phyloP scores from a whole-genome alignment of 2,888 invertebrate genomes.

The Piscicola geometra region DNA sequence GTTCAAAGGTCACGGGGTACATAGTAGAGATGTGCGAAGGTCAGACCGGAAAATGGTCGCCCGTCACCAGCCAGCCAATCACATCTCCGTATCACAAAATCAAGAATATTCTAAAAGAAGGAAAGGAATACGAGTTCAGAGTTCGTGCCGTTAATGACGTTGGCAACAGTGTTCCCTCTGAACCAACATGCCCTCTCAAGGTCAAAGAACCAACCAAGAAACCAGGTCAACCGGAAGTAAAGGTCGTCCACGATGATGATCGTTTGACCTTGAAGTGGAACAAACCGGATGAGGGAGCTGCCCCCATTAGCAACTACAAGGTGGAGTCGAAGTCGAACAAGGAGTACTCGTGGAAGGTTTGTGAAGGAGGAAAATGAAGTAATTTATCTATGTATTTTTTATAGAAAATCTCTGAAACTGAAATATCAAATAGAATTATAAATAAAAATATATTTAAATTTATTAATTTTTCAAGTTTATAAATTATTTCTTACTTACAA shows the following conservation, averaged over 20 bases:
- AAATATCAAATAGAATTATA: too few relatives aligned
- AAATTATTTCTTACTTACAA: too few relatives aligned
- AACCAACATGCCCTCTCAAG: slow-evolving; percentile 50
- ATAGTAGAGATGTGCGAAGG: slow-evolving; percentile 45
- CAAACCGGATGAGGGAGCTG: slow-evolving; percentile 49
- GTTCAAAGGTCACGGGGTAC: slow-evolving; percentile 46
- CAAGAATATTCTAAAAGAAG: slow-evolving; percentile 49
- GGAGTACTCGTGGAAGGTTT: slow-evolving; percentile 61
- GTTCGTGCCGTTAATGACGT: slow-evolving; percentile 59
- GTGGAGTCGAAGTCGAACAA: slow-evolving; percentile 42
- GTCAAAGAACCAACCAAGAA: slow-evolving; percentile 42
- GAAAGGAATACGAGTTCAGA: slow-evolving; percentile 46
- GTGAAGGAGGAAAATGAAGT: too few relatives aligned
- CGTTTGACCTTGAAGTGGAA: slow-evolving; percentile 47
- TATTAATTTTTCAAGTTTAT: too few relatives aligned
- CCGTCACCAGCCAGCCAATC: slow-evolving; percentile 39
- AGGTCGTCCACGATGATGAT: slow-evolving; percentile 32
- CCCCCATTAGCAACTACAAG: slow-evolving; percentile 46
- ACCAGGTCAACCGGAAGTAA: slow-evolving; percentile 41
- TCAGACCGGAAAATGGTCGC: slow-evolving; percentile 45
- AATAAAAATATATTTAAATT: too few relatives aligned
- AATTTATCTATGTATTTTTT: too few relatives aligned
- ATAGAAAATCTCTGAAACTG: too few relatives aligned
- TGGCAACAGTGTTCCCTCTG: slow-evolving; percentile 62
- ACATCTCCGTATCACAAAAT: slow-evolving; percentile 46